Conservation (phyloP, 1,140 invertebrate genomes). For the Berghia stephanieae region DNA sequence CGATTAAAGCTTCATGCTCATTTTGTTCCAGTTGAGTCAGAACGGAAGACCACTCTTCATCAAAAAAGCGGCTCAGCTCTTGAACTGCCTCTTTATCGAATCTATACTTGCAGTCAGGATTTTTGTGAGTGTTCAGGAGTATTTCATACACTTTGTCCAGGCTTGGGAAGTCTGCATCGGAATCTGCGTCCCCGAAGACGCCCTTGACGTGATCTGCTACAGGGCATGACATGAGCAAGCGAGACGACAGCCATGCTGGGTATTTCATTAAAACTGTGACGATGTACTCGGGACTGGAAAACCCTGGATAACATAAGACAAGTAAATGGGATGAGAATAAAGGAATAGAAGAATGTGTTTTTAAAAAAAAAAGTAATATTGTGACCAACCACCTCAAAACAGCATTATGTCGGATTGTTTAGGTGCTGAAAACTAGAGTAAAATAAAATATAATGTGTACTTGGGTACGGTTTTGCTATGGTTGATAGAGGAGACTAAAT, state of each 20-base stretch:
- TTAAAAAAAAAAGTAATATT: too few species aligned
- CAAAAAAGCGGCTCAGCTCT: slow-evolving; percentile 39
- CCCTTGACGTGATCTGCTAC: slow-evolving; percentile 28
- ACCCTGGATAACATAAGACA: slow-evolving; percentile 25
- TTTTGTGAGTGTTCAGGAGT: slow-evolving; percentile 28
- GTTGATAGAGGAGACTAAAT: too few species aligned
- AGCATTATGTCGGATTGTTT: too few species aligned
- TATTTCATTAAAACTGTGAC: slow-evolving; percentile 36
- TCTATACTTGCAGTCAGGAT: slow-evolving; percentile 30
- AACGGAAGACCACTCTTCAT: slow-evolving; percentile 44
- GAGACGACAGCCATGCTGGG: slow-evolving; percentile 33
- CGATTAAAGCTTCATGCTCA: slow-evolving; percentile 38
- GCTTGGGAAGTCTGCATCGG: neutral
- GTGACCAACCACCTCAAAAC: too few species aligned
- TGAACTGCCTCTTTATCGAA: slow-evolving; percentile 39
- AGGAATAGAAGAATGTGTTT: too few species aligned
- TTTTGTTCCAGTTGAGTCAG: slow-evolving; percentile 40
- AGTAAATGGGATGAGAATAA: too few species aligned
- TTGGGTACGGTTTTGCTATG: too few species aligned
- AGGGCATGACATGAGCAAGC: slow-evolving; percentile 41
- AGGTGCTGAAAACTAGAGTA: too few species aligned
- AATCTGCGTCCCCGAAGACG: slow-evolving; percentile 19
- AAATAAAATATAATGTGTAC: too few species aligned
- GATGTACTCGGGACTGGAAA: slow-evolving; percentile 38
- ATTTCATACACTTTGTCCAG: slow-evolving; percentile 11